Percentiles rank a stretch among this genome's conserved stretches.
Evolutionary conservation across 37 sponge, comb jelly and placozoan genomes (phyloP).

Genomic region (Cliona cf. orientalis): DNA sequence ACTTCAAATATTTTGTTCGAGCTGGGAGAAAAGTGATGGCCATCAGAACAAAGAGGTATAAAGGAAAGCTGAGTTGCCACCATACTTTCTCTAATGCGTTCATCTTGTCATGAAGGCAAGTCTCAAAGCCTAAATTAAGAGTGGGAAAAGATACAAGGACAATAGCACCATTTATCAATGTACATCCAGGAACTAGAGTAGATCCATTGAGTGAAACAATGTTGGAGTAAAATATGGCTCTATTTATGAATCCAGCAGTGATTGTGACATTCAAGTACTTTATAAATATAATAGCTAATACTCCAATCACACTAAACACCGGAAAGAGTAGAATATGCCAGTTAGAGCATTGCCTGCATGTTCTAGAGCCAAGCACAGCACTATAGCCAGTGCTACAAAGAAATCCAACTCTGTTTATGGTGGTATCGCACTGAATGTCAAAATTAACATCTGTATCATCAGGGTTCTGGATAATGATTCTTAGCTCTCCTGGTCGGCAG

Average conservation of each 20-base stretch:
- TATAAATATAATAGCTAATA: background rate
- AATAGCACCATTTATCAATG: background rate
- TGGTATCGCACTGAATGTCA: conserved; percentile 20
- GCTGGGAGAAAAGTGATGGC: background rate
- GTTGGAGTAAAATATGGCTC: conserved; percentile 33
- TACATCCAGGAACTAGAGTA: background rate
- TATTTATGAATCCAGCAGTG: conserved; percentile 40
- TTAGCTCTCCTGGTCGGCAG: conserved; percentile 1
- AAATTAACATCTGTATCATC: background rate
- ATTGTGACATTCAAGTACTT: background rate
- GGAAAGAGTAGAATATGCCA: background rate
- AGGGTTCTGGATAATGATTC: background rate
- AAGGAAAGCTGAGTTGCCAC: conserved; percentile 31
- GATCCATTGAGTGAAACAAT: conserved; percentile 2
- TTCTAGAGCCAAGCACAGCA: background rate
- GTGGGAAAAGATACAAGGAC: conserved; percentile 7
- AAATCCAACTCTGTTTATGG: conserved; percentile 15
- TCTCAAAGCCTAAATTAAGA: conserved; percentile 40
- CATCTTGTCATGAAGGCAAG: conserved; percentile 38
- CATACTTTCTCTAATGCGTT: conserved; percentile 2
- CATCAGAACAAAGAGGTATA: conserved; percentile 46
- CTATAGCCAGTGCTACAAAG: conserved; percentile 35
- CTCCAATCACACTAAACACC: conserved; percentile 2
- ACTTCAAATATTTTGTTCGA: background rate
- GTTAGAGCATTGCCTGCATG: conserved; percentile 35